Evolutionary conservation across 2,113 vertebrate species (phyloP).

Genomic region (Zonotrichia leucophrys): DNA sequence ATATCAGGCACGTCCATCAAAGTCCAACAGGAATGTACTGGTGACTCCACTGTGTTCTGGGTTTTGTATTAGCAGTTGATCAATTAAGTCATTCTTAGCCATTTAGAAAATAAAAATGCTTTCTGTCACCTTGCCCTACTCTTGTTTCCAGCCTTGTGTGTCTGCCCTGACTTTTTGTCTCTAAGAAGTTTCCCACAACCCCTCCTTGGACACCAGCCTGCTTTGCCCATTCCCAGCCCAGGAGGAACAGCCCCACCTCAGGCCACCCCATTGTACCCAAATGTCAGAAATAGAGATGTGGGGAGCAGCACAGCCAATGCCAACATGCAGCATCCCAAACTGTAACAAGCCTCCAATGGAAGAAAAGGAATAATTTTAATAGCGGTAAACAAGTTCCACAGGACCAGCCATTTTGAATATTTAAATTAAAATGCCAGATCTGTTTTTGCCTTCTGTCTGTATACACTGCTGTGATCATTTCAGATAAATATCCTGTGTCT

Average conservation of each 20-base stretch:
- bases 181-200: background rate
- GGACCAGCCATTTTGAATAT: background rate
- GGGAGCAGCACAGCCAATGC: rapidly evolving
- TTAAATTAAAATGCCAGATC: constrained; percentile 38
- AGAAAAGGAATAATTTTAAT: background rate
- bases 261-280: rapidly evolving
- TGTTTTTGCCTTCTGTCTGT: background rate
- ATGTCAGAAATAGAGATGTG: background rate
- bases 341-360: background rate
- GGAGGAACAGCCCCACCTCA: rapidly evolving
- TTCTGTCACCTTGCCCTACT: background rate
- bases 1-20: background rate
- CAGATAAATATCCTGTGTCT: constrained; percentile 6
- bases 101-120: background rate
- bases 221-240: background rate
- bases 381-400: background rate
- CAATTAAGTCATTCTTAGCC: background rate
- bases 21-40: background rate
- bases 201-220: background rate
- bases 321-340: background rate
- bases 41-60: background rate
- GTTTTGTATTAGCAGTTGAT: background rate
- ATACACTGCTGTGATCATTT: background rate
- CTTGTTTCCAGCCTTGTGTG: background rate
- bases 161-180: background rate